Evolutionary conservation across 2,888 invertebrate species (phyloP).

Genomic region (Xylocampa areola): DNA sequence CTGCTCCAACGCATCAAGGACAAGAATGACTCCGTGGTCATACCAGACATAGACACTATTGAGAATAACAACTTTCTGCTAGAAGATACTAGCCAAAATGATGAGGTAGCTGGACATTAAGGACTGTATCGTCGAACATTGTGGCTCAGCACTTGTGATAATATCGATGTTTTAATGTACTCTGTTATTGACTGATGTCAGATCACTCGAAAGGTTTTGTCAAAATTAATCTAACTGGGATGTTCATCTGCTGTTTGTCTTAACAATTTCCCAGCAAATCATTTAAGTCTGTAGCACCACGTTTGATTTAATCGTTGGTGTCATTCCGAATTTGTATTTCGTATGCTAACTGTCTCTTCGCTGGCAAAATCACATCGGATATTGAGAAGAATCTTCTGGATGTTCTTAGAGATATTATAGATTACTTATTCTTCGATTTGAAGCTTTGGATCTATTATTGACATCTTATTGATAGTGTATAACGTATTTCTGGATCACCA

Average conservation of each 20-base stretch:
- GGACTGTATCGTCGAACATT: not conserved
- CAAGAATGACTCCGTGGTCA: constrained; percentile 94
- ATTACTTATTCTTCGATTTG: too few species aligned
- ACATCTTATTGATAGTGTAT: too few species aligned
- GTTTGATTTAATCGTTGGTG: not conserved
- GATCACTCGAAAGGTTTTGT: not conserved
- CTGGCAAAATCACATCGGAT: too few species aligned
- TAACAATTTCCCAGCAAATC: not conserved
- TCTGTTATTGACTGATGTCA: not conserved
- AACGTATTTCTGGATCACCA: too few species aligned
- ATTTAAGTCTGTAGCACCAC: not conserved
- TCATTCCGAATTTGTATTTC: too few species aligned
- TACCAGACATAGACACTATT: constrained; percentile 98
- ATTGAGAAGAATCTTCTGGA: too few species aligned
- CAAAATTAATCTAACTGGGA: not conserved
- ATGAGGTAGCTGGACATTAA: constrained; percentile 17
- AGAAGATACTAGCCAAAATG: not conserved
- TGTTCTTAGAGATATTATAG: too few species aligned
- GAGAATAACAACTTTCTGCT: constrained; percentile 92
- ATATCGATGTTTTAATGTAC: not conserved
- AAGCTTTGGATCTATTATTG: too few species aligned
- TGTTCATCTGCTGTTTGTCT: constrained; percentile 14
- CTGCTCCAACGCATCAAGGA: constrained; percentile 91
- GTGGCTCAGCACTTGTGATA: not conserved
- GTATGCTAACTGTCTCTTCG: too few species aligned